These are phyloP conservation scores for Chydorus sphaericus DNA, from an alignment of 2,888 invertebrate genomes.

Conservation along the genomic window DNA sequence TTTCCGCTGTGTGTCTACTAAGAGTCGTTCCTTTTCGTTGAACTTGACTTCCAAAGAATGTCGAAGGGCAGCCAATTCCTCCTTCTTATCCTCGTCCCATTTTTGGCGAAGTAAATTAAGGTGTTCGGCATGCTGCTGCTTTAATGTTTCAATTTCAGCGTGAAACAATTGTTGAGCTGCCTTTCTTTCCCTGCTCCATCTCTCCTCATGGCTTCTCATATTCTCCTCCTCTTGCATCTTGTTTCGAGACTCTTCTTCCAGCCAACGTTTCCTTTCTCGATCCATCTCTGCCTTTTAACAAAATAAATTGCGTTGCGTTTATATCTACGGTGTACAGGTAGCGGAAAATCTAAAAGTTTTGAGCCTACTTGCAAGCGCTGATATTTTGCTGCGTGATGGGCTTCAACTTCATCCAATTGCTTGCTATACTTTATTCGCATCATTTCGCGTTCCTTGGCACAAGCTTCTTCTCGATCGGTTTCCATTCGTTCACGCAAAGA, in stretches of 20 bases:
- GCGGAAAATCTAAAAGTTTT: too few relatives aligned
- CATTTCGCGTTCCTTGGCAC: slow-evolving; percentile 10
- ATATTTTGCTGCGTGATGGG: not conserved
- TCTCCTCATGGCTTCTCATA: slow-evolving; percentile 31
- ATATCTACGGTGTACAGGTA: too few relatives aligned
- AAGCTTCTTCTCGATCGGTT: slow-evolving; percentile 8
- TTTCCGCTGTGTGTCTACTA: not conserved
- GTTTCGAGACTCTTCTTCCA: slow-evolving; percentile 18
- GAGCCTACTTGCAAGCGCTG: slow-evolving; percentile 6
- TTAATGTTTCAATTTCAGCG: not conserved
- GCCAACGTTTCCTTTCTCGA: slow-evolving; percentile 19
- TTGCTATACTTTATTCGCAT: slow-evolving; percentile 9
- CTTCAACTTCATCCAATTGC: slow-evolving; percentile 38
- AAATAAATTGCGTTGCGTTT: too few relatives aligned
- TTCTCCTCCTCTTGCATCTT: slow-evolving; percentile 19
- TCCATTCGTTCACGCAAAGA: slow-evolving; percentile 9
- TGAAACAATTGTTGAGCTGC: slow-evolving; percentile 1
- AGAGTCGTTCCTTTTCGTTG: not conserved
- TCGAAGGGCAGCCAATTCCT: not conserved
- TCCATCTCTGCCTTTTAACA: slow-evolving; percentile 18
- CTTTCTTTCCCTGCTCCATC: slow-evolving; percentile 31
- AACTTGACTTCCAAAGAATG: not conserved
- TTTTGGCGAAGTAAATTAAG: not conserved
- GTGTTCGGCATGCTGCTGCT: slow-evolving; percentile 1
- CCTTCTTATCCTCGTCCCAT: slow-evolving; percentile 9